phyloP scores from a whole-genome alignment of 2,113 vertebrate species.

The Tyrannus savana region DNA sequence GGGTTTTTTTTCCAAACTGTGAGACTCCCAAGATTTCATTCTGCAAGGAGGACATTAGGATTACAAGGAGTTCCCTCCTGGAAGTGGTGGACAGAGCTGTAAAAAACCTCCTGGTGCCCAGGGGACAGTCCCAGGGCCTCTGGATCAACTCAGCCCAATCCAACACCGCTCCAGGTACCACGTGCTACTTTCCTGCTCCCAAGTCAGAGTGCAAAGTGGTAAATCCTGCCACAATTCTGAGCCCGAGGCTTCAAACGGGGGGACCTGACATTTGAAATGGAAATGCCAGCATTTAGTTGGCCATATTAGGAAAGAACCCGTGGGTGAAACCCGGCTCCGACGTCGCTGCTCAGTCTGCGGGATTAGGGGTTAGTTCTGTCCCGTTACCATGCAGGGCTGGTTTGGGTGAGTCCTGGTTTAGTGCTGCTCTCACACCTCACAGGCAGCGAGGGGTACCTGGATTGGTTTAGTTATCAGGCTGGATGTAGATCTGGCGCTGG shows the following conservation, averaged over 20 bases:
- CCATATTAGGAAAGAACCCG: background rate
- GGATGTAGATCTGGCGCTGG: constrained; percentile 99
- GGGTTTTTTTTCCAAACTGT: background rate
- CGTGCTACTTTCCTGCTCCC: background rate
- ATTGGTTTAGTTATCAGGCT: constrained; percentile 88
- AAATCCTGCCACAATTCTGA: background rate
- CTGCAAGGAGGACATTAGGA: background rate
- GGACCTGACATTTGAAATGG: accelerated
- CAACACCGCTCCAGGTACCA: background rate
- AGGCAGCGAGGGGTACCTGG: constrained; percentile 84
- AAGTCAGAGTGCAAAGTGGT: background rate
- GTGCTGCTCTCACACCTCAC: constrained; percentile 65
- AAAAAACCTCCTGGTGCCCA: background rate
- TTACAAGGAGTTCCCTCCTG: background rate
- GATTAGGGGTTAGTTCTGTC: constrained; percentile 72
- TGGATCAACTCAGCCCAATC: background rate
- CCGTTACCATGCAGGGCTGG: constrained; percentile 5
- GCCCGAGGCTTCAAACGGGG: background rate
- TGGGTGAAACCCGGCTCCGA: background rate
- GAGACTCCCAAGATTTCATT: background rate
- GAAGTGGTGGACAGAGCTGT: background rate
- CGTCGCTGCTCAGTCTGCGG: background rate
- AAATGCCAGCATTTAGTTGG: background rate
- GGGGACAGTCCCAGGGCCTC: background rate
- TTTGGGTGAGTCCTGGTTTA: constrained; percentile 76